These are phyloP conservation scores for Picathartes gymnocephalus DNA, from an alignment of 2,113 vertebrate species.

Conservation along the genomic window DNA sequence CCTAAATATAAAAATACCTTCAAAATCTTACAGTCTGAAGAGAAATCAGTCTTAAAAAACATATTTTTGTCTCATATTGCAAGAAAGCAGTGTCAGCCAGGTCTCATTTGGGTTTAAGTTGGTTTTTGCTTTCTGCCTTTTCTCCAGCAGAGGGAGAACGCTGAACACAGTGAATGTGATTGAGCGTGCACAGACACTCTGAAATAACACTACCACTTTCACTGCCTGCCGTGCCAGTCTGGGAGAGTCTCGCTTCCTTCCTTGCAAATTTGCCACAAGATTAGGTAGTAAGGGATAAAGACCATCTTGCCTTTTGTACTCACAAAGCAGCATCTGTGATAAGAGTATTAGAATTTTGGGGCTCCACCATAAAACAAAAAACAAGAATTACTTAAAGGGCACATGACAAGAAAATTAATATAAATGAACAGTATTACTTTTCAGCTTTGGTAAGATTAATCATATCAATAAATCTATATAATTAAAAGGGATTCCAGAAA, in stretches of 20 bases:
- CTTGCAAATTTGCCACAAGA: neutral
- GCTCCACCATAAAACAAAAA: neutral
- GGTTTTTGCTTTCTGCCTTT: neutral
- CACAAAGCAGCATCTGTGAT: neutral
- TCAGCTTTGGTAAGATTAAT: neutral
- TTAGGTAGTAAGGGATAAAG: neutral
- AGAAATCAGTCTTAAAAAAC: neutral
- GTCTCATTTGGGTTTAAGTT: neutral
- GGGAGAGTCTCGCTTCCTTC: neutral
- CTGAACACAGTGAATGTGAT: neutral
- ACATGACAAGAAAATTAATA: neutral
- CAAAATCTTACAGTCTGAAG: neutral
- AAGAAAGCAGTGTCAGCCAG: neutral
- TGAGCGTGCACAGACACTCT: fast-evolving
- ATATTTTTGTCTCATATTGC: neutral
- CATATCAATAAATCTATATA: neutral
- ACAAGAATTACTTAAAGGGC: neutral
- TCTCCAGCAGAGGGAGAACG: conserved; percentile 37
- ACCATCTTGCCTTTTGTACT: neutral
- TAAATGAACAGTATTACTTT: neutral
- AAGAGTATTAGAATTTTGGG: neutral
- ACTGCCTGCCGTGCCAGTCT: neutral
- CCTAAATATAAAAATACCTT: neutral
- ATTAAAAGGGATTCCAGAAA: neutral
- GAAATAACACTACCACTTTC: neutral